phyloP scores from a whole-genome alignment of 2,113 vertebrate species.

The Ptilorrhoa leucosticta region DNA sequence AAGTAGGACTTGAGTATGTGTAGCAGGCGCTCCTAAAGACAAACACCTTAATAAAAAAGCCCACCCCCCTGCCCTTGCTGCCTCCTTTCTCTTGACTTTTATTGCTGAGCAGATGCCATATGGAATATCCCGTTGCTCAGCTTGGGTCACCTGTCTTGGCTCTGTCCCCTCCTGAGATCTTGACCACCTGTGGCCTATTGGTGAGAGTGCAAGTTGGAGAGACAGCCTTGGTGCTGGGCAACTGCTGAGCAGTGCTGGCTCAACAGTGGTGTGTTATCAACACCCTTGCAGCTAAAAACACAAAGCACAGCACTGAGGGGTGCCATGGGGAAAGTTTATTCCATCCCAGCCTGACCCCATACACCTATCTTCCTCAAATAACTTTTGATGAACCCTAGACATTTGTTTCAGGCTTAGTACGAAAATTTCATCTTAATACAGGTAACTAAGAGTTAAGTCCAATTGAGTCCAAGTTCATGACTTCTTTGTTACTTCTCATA shows the following conservation, averaged over 20 bases:
- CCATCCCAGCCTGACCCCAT: too few relatives aligned
- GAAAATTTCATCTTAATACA: not conserved
- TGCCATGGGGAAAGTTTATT: not conserved
- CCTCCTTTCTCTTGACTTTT: not conserved
- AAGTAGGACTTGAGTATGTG: not conserved
- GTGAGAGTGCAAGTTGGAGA: not conserved
- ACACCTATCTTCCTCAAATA: not conserved
- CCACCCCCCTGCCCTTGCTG: accelerated
- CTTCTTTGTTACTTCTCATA: not conserved
- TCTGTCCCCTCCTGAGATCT: not conserved
- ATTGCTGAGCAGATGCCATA: not conserved
- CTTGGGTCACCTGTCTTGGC: not conserved
- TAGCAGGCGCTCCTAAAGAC: not conserved
- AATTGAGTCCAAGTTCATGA: not conserved
- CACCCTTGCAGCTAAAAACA: not conserved
- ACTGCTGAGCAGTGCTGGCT: not conserved
- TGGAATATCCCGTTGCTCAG: not conserved
- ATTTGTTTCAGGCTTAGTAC: not conserved
- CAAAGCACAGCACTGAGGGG: not conserved
- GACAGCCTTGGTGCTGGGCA: not conserved
- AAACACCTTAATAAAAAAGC: not conserved
- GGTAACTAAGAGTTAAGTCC: not conserved
- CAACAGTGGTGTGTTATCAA: not conserved
- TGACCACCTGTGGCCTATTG: accelerated
- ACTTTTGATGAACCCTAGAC: not conserved